Evolutionary conservation across 2,888 invertebrate genomes (phyloP).

Genomic region (Andrena trimmerana): DNA sequence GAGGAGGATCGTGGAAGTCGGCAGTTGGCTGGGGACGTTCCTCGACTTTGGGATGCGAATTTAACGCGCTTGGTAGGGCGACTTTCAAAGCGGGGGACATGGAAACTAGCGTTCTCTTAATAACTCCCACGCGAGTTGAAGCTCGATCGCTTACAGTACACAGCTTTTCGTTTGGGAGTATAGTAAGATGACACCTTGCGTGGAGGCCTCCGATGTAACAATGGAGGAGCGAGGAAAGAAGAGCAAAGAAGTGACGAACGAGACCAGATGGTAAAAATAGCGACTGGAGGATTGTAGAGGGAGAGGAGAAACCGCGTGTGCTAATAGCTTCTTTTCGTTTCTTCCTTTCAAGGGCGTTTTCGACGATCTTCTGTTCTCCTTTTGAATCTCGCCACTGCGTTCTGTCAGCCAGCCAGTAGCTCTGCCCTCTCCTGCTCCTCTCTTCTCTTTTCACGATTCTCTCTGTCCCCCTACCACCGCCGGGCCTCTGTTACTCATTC

Average conservation of each 20-base stretch:
- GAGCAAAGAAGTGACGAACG: constrained; percentile 12
- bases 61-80: too few relatives aligned
- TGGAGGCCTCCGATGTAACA: not conserved
- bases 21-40: too few relatives aligned
- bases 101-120: too few relatives aligned
- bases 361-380: constrained; percentile 13
- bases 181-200: not conserved
- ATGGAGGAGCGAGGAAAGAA: not conserved
- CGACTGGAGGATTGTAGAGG: constrained; percentile 27
- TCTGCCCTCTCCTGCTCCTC: constrained; percentile 31
- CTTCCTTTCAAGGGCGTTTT: constrained; percentile 62
- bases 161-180: not conserved
- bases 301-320: constrained; percentile 39
- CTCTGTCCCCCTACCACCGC: constrained; percentile 19
- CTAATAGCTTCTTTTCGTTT: constrained; percentile 61
- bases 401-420: constrained; percentile 21
- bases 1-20: too few relatives aligned
- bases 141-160: too few relatives aligned
- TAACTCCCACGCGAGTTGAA: too few relatives aligned
- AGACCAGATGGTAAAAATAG: constrained; percentile 42
- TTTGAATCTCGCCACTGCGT: not conserved
- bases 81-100: too few relatives aligned
- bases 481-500: constrained; percentile 63
- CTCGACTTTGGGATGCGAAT: too few relatives aligned
- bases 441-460: constrained; percentile 37